Evolutionary conservation across 2,888 invertebrate genomes (phyloP).

Genomic region (Dendrolimus pini): DNA sequence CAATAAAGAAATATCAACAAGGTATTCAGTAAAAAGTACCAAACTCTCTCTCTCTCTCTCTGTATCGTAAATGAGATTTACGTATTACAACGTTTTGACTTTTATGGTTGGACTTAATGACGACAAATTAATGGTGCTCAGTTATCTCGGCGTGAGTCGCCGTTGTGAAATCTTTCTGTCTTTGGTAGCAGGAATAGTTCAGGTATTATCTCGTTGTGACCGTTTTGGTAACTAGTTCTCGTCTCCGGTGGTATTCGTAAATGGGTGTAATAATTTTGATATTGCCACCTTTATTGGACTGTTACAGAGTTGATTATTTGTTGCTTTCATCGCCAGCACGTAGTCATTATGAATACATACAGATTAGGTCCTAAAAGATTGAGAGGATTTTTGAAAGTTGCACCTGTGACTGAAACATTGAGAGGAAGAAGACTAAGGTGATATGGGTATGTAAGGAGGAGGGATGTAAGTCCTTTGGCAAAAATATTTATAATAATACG

Average conservation of each 20-base stretch:
- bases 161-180: slow-evolving; percentile 7
- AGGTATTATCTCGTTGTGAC: not conserved
- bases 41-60: slow-evolving; percentile 12
- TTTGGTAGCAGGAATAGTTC: not conserved
- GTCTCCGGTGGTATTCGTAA: not conserved
- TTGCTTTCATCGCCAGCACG: too few species aligned
- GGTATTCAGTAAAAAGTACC: not conserved
- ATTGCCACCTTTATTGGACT: too few species aligned
- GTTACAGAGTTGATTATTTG: too few species aligned
- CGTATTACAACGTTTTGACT: slow-evolving; percentile 18
- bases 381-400: too few species aligned
- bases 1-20: not conserved
- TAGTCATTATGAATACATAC: too few species aligned
- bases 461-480: too few species aligned
- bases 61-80: slow-evolving; percentile 19
- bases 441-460: too few species aligned
- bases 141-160: slow-evolving; percentile 9
- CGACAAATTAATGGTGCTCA: slow-evolving; percentile 15
- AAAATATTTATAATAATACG: too few species aligned
- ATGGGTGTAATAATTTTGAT: not conserved
- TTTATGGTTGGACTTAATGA: slow-evolving; percentile 27
- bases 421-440: too few species aligned
- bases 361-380: too few species aligned
- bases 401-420: too few species aligned
- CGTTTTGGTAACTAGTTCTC: not conserved